Conservation (phyloP, 1,140 invertebrate genomes). For the Cydia pomonella region DNA sequence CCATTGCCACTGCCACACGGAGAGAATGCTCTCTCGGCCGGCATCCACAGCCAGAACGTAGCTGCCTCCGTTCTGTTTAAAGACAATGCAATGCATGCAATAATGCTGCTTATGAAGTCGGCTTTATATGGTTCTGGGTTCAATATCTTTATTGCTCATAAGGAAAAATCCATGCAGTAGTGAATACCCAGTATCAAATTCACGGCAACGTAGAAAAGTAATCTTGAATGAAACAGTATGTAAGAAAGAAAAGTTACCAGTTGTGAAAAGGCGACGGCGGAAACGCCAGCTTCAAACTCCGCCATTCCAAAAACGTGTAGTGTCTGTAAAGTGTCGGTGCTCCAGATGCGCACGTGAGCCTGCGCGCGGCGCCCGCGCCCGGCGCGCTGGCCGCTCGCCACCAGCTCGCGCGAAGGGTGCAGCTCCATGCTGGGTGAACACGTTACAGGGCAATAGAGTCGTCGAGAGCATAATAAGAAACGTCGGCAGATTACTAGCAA, state of each 20-base stretch:
- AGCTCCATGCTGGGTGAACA: constrained; percentile 88
- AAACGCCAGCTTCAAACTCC: constrained; percentile 94
- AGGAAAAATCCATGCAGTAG: no score
- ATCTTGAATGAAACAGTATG: no score
- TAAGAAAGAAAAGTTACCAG: constrained; percentile 76
- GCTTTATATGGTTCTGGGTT: no score
- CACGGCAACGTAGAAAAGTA: no score
- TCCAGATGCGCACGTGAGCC: constrained; percentile 97
- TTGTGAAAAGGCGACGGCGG: constrained; percentile 94
- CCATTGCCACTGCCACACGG: constrained; percentile 95
- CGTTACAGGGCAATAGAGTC: no score
- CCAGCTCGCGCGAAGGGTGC: constrained; percentile 93
- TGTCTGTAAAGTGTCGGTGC: constrained; percentile 94
- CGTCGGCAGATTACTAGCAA: no score
- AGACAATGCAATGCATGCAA: neutral
- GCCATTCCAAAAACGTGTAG: constrained; percentile 95
- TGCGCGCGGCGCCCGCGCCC: constrained; percentile 91
- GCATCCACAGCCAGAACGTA: constrained; percentile 93
- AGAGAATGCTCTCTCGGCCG: constrained; percentile 91
- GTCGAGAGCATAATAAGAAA: neutral
- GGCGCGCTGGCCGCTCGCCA: constrained; percentile 94
- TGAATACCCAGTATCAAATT: no score
- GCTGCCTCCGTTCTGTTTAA: constrained; percentile 89
- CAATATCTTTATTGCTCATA: no score
- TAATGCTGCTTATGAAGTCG: no score